Evolutionary conservation across 2,113 vertebrate genomes (phyloP), one percentile per base, ranked within the genome.

Genomic region (Meles meles): DNA sequence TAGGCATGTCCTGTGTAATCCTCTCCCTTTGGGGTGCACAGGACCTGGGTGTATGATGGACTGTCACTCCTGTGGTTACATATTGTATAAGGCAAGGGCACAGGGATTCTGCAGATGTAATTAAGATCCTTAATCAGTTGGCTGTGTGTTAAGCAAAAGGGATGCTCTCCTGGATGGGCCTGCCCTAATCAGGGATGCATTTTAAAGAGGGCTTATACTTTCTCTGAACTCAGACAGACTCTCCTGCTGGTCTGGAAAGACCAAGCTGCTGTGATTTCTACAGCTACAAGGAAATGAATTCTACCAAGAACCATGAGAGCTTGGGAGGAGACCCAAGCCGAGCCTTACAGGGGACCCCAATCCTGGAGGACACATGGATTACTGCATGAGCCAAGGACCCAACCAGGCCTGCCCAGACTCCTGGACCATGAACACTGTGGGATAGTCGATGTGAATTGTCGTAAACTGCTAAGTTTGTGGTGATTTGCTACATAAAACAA

Each of bases 381-480:
- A 59, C 37, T 77, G 42, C 61, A 61, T 25, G n/a, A 42, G 49
- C 59, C 20, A 25, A 87, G 67, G 47, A 29, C 25, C n/a, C 52
- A 21, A 47, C 31, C 12, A 6, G 31, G 29, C 2, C 39, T 21
- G 42, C 31, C 31, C 63, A 21, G 72, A 34, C 37, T 83, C 65
- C 37, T 23, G 39, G 44, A 20, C 39, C 72, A n/a, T 4, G 15
- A 17, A 74, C 47, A 42, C 79, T 7, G 17, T 7, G 52, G 59
- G n/a, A 31, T 42, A 20, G 61, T 8, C 44, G 12, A 25, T 3
- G 12, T 6, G 9, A 27, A 31, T 0, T 72, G 1, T 15, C 18
- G 0, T 5, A 37, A 52, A 37, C 39, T 3, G 44, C 88, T 29
- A 27, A 31, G n/a, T 49, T 37, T 8, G 23, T 37, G n/a, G 69